phyloP scores from a whole-genome alignment of 1,140 invertebrate species.

The Drosophila lacertosa region DNA sequence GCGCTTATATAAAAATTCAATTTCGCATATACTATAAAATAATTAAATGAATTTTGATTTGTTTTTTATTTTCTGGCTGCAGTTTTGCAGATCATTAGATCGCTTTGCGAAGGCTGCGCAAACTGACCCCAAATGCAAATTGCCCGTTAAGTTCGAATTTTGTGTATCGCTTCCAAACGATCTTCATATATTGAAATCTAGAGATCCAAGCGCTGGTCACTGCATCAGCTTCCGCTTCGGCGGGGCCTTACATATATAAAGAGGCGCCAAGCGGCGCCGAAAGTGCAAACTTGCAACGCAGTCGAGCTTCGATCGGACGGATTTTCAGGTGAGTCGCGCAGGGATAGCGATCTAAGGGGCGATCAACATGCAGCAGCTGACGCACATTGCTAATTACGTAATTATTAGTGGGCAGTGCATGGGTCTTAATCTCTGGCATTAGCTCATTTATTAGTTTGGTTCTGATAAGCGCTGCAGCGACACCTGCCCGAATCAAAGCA shows the following conservation, averaged over 20 bases:
- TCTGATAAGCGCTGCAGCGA: slow-evolving; percentile 2
- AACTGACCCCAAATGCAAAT: slow-evolving; percentile 71
- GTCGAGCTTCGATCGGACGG: neutral
- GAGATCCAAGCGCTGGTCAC: neutral
- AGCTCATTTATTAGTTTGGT: neutral
- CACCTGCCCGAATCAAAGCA: slow-evolving; percentile 5
- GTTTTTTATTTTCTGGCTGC: neutral
- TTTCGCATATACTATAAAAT: too few species aligned
- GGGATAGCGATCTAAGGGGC: neutral
- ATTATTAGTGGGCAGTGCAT: too few species aligned
- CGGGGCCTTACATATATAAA: slow-evolving; percentile 2
- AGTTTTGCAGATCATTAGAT: slow-evolving; percentile 18
- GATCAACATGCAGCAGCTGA: neutral
- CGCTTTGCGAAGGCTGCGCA: slow-evolving; percentile 17
- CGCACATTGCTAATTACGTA: too few species aligned
- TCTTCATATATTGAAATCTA: neutral
- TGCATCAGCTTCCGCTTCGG: slow-evolving; percentile 34
- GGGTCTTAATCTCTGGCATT: neutral
- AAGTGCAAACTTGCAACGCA: neutral
- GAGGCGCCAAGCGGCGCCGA: neutral
- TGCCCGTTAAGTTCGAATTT: slow-evolving; percentile 16
- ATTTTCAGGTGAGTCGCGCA: neutral
- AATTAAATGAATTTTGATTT: neutral
- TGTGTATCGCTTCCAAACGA: slow-evolving; percentile 37
- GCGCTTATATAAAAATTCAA: too few species aligned